Conservation (phyloP, 2,888 invertebrate genomes). For the Crepidodera aurea region DNA sequence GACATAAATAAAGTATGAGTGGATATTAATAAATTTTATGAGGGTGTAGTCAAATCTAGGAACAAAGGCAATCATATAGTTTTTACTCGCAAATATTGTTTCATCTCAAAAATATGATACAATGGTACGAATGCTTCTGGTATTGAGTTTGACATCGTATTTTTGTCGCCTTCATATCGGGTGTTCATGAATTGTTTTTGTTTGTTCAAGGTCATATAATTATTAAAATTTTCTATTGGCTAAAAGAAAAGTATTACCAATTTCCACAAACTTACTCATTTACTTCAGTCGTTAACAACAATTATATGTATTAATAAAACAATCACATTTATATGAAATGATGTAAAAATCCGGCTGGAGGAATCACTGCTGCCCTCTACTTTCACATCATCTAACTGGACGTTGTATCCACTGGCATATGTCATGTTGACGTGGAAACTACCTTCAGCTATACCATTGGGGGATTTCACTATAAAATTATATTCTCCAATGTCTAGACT, state of each 20-base stretch:
- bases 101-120: no score
- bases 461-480: slow-evolving; percentile 69
- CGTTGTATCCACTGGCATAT: slow-evolving; percentile 60
- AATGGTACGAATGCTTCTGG: no score
- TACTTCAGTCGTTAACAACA: slow-evolving; percentile 57
- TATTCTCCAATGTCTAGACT: slow-evolving; percentile 70
- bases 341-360: slow-evolving; percentile 45
- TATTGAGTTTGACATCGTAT: no score
- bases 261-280: slow-evolving; percentile 38
- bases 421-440: slow-evolving; percentile 71
- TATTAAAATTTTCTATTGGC: not conserved
- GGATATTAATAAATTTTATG: no score
- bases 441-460: slow-evolving; percentile 70
- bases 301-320: slow-evolving; percentile 52
- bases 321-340: slow-evolving; percentile 57
- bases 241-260: not conserved
- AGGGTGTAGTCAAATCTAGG: no score
- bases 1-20: no score
- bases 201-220: no score
- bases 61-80: no score
- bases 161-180: no score
- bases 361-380: slow-evolving; percentile 42
- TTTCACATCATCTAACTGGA: slow-evolving; percentile 45
- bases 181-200: no score
- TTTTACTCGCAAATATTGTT: no score